Conservation (phyloP, 2,113 vertebrate genomes). For the Sapayoa aenigma region DNA sequence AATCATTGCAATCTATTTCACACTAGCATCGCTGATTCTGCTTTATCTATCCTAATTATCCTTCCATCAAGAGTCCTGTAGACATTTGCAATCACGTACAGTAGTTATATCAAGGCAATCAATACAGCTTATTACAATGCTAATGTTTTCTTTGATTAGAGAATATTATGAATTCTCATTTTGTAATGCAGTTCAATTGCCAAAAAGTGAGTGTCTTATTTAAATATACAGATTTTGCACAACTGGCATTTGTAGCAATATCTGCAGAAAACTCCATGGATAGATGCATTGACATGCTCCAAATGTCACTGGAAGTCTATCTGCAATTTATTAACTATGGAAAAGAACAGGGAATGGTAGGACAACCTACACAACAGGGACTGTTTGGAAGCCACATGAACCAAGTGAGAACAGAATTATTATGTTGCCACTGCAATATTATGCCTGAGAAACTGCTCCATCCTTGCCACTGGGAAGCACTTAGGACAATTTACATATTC, state of each 20-base stretch:
- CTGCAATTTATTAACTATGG: background rate
- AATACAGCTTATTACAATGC: background rate
- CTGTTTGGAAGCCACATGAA: background rate
- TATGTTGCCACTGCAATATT: background rate
- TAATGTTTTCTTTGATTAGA: background rate
- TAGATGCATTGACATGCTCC: rapidly evolving
- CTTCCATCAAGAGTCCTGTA: background rate
- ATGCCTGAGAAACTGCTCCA: background rate
- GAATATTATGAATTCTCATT: background rate
- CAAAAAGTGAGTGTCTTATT: background rate
- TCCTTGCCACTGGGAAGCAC: background rate
- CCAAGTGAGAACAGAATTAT: background rate
- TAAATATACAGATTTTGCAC: background rate
- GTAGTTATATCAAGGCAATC: background rate
- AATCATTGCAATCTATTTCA: background rate
- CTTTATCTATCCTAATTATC: background rate
- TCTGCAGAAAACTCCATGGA: background rate
- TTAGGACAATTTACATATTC: background rate
- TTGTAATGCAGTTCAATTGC: background rate
- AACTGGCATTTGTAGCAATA: background rate
- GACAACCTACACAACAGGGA: background rate
- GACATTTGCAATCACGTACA: background rate
- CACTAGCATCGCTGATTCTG: background rate
- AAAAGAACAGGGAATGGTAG: background rate
- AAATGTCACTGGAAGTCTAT: background rate